Evolutionary conservation across 2,888 invertebrate species (phyloP), one percentile per base, ranked within the genome.

Genomic region (Micoletzkya japonica): DNA sequence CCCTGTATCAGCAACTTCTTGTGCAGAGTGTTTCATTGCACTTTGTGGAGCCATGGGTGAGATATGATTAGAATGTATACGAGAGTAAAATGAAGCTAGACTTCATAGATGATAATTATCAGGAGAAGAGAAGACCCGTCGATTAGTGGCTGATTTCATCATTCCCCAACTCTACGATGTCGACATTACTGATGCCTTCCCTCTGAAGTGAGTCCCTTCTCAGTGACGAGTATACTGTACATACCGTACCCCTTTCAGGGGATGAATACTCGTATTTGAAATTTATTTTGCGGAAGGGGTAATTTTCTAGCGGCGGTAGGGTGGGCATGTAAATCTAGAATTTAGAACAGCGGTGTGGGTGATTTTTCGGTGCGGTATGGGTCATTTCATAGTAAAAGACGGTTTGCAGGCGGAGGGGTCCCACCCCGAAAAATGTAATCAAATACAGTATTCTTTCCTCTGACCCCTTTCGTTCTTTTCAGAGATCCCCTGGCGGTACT

Each of bases 121-220:
- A 4, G 87, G 79, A 7, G 77, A 84, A 37, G 86, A 87, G 64
- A 89, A 89, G 69, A 90, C 92, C 0, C 90, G 91, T 70, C 87
- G 89, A 71, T 94, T 98, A 87, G 90, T 96, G 0, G 88, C 92
- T 68, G 96, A 97, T 86, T 90, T 96, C 68, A 90, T 97, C 70
- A 76, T 90, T 14, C 90, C 92, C 2, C 92, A 92, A 82, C 87
- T 98, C 54, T 90, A 91, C 85, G 93, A 92, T 24, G 90, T 92
- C 86, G 93, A 95, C 86, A 86, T 97, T 4, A 91, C 73, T 32
- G 93, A 94, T 73, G 89, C 93, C 72, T 95, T 93, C 92, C 82
- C 84, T 10, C 74, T 84, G 39, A 77, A 73, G 64, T 66, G 7
- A n/a, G 28, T n/a, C 52, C 17, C 36, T 24, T 14, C 36, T 54